Percentiles rank a stretch among this genome's conserved stretches.
Evolutionary conservation across 2,113 vertebrate genomes (phyloP).

Genomic region (Sprattus sprattus): DNA sequence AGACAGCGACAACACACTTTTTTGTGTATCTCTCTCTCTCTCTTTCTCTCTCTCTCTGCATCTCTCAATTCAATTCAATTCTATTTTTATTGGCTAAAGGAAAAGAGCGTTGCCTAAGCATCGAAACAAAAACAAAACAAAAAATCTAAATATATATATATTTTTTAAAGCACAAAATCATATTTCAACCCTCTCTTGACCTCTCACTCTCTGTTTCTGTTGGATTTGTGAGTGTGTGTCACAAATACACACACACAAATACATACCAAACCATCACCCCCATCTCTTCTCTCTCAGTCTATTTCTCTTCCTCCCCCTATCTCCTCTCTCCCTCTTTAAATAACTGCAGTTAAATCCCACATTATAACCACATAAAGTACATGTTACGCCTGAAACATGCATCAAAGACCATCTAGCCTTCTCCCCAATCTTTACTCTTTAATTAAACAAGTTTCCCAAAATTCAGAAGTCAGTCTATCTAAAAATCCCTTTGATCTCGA

Average conservation of each 20-base stretch:
- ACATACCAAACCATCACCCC: constrained; percentile 19
- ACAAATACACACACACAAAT: background rate
- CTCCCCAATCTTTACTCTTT: constrained; percentile 57
- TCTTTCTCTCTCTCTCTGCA: too few relatives aligned
- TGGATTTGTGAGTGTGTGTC: too few relatives aligned
- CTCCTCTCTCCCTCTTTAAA: constrained; percentile 52
- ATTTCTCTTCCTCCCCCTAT: constrained; percentile 47
- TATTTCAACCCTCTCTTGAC: too few relatives aligned
- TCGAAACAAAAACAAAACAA: too few relatives aligned
- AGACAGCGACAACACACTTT: background rate
- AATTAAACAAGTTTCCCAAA: constrained; percentile 71
- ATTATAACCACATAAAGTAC: constrained; percentile 60
- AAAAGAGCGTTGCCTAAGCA: too few relatives aligned
- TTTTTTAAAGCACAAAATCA: too few relatives aligned
- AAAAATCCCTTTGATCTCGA: constrained; percentile 70
- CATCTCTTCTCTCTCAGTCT: constrained; percentile 38
- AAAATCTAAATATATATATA: too few relatives aligned
- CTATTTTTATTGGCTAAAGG: too few relatives aligned
- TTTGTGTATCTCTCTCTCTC: too few relatives aligned
- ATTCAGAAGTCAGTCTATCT: constrained; percentile 52
- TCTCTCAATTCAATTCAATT: too few relatives aligned
- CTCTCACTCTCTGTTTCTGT: too few relatives aligned
- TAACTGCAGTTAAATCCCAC: constrained; percentile 58
- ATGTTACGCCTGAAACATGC: constrained; percentile 55
- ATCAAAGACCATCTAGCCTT: constrained; percentile 68